Percentiles rank a stretch among this genome's conserved stretches.
Evolutionary conservation across 2,797 vertebrate genomes (phyloP).

Genomic region (Gambusia yucatana): DNA sequence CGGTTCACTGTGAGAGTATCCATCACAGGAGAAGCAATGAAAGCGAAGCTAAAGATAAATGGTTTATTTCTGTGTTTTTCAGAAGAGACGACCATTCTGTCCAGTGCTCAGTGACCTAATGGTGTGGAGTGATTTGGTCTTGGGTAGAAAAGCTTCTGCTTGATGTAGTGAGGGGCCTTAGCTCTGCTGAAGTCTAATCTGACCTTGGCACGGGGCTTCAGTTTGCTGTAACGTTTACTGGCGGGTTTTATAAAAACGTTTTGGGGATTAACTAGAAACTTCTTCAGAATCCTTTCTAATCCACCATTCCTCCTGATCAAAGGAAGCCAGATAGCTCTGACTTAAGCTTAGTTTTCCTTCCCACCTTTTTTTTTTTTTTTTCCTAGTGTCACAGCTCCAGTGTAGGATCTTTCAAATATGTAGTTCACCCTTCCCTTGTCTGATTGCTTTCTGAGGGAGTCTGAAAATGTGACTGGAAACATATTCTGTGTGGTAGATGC

Average conservation of each 20-base stretch:
- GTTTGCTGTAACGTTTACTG: slow-evolving; percentile 54
- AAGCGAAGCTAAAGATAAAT: slow-evolving; percentile 57
- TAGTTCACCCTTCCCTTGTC: slow-evolving; percentile 48
- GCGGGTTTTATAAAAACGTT: slow-evolving; percentile 63
- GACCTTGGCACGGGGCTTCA: slow-evolving; percentile 56
- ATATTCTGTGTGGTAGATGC: slow-evolving; percentile 45
- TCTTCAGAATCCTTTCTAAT: slow-evolving; percentile 76
- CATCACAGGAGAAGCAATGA: slow-evolving; percentile 59
- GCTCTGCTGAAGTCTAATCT: slow-evolving; percentile 53
- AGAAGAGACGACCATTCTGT: slow-evolving; percentile 31
- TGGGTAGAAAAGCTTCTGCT: slow-evolving; percentile 19
- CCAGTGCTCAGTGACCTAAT: slow-evolving; percentile 40
- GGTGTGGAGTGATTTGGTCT: slow-evolving; percentile 36
- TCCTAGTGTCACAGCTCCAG: slow-evolving; percentile 25
- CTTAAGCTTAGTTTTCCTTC: slow-evolving; percentile 55
- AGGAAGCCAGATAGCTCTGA: slow-evolving; percentile 66
- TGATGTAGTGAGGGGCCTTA: slow-evolving; percentile 23
- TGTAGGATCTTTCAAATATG: slow-evolving; percentile 58
- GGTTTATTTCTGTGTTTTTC: slow-evolving; percentile 35
- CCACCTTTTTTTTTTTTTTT: slow-evolving; percentile 20
- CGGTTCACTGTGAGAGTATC: slow-evolving; percentile 55
- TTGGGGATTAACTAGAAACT: slow-evolving; percentile 69
- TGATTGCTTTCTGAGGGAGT: slow-evolving; percentile 42
- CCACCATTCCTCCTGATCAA: slow-evolving; percentile 75
- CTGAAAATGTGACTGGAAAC: slow-evolving; percentile 54